Evolutionary conservation across 2,888 invertebrate species (phyloP).

Genomic region (Sphaeridia pumilis): DNA sequence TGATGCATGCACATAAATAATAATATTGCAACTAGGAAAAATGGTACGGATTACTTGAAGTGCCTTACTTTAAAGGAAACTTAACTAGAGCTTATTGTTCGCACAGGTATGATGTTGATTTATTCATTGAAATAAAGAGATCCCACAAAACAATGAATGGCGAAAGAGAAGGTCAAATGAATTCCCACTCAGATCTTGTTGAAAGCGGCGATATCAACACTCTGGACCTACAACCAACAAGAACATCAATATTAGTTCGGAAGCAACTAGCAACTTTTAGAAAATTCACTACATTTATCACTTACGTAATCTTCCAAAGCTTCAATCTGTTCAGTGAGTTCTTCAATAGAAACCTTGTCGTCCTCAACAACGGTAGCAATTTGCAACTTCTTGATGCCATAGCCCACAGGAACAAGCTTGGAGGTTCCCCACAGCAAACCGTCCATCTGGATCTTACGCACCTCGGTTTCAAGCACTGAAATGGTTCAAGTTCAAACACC

Average conservation of each 20-base stretch:
- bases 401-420: conserved; percentile 74
- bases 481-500: not conserved
- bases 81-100: too few relatives aligned
- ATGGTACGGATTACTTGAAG: too few relatives aligned
- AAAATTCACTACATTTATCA: not conserved
- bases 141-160: too few relatives aligned
- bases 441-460: conserved; percentile 64
- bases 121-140: too few relatives aligned
- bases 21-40: too few relatives aligned
- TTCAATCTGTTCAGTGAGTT: conserved; percentile 74
- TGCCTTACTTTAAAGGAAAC: too few relatives aligned
- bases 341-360: conserved; percentile 84
- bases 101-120: too few relatives aligned
- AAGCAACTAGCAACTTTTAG: not conserved
- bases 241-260: not conserved
- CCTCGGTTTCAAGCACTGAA: conserved; percentile 58
- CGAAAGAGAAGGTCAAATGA: too few relatives aligned
- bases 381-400: conserved; percentile 82
- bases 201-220: conserved; percentile 89
- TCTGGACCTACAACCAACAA: conserved; percentile 55
- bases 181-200: conserved; percentile 78
- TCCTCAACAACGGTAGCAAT: conserved; percentile 89
- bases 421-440: conserved; percentile 88
- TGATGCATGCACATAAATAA: too few relatives aligned
- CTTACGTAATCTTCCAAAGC: conserved; percentile 64